phyloP scores from a whole-genome alignment of 2,113 vertebrate genomes.

The Neolamprologus kungweensis region DNA sequence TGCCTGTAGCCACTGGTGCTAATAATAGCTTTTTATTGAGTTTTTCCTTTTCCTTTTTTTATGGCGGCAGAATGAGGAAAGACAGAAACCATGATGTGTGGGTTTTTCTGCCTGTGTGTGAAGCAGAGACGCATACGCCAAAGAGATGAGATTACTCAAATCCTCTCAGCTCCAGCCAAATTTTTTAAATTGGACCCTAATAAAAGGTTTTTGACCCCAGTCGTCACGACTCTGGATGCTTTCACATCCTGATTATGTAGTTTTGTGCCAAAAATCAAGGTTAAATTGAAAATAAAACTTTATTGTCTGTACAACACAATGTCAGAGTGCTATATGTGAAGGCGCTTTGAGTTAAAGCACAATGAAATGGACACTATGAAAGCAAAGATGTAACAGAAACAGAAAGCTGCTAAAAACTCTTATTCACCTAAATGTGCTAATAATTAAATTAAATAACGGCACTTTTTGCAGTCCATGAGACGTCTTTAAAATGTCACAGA shows the following conservation, averaged over 20 bases:
- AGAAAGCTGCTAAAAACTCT: neutral
- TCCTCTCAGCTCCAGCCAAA: neutral
- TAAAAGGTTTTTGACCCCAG: neutral
- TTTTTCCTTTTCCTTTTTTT: neutral
- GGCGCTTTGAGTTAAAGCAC: neutral
- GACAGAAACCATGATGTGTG: neutral
- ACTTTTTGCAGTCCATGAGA: neutral
- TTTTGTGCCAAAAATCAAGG: neutral
- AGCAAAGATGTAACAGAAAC: fast-evolving
- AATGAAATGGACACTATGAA: fast-evolving
- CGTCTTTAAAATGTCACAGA: neutral
- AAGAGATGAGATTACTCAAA: neutral
- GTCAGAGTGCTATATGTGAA: neutral
- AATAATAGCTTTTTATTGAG: neutral
- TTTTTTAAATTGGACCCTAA: neutral
- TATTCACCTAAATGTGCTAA: neutral
- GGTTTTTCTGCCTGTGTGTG: neutral
- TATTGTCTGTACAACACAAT: fast-evolving
- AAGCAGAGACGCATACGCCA: neutral
- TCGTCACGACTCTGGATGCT: fast-evolving
- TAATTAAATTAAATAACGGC: neutral
- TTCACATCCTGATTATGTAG: neutral
- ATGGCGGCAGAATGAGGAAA: neutral
- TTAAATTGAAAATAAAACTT: fast-evolving
- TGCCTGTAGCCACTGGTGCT: neutral